A percentile compares a stretch with the other conserved stretches of the same genome.
Conservation (phyloP, 1,140 invertebrate genomes). For the Piezodorus guildinii region DNA sequence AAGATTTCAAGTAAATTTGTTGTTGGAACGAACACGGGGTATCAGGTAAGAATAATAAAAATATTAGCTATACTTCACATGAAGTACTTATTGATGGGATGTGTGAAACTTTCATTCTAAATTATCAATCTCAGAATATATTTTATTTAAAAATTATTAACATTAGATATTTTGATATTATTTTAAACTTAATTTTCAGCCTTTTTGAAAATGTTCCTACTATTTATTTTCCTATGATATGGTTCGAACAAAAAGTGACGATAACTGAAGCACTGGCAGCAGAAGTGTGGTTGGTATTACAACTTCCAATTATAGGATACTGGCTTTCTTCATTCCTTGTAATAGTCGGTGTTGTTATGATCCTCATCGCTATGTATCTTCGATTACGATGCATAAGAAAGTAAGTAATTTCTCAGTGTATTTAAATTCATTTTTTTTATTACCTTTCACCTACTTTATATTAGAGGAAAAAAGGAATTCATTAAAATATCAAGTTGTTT, state of each 20-base stretch:
- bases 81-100: too few species aligned
- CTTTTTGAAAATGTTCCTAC: constrained; percentile 45
- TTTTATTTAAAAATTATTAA: too few species aligned
- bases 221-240: constrained; percentile 61
- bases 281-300: constrained; percentile 32
- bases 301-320: constrained; percentile 29
- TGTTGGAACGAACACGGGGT: constrained; percentile 47
- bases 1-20: constrained; percentile 63
- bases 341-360: not conserved
- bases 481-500: too few species aligned
- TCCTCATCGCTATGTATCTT: not conserved
- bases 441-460: too few species aligned
- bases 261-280: constrained; percentile 42
- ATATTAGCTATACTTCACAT: too few species aligned
- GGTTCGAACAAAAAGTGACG: constrained; percentile 57
- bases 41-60: constrained; percentile 46
- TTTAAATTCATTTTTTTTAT: too few species aligned
- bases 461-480: too few species aligned
- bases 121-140: too few species aligned
- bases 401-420: too few species aligned
- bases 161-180: too few species aligned
- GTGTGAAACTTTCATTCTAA: too few species aligned
- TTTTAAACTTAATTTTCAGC: constrained; percentile 36
- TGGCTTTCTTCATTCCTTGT: not conserved
- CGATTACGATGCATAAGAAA: not conserved